phyloP scores from a whole-genome alignment of 2,797 vertebrate genomes.

The Pogoniulus pusillus region DNA sequence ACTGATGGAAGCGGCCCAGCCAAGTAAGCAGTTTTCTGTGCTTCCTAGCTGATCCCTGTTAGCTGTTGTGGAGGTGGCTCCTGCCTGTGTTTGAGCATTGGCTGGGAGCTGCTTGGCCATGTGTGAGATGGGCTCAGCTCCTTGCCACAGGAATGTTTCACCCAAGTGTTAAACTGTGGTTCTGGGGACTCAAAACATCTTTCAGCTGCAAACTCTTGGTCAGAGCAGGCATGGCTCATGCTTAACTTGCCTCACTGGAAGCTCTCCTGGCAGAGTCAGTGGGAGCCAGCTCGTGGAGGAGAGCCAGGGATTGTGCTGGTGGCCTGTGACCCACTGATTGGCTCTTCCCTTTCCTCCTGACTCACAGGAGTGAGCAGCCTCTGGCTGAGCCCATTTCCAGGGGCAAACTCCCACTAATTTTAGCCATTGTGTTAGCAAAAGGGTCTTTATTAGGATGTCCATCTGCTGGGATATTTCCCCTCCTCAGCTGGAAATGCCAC shows the following conservation, averaged over 20 bases:
- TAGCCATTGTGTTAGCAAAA: conserved; percentile 59
- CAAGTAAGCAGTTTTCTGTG: conserved; percentile 83
- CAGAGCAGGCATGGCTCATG: neutral
- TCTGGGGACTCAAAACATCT: neutral
- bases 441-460: conserved; percentile 73
- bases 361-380: neutral
- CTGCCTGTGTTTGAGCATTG: neutral
- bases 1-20: conserved; percentile 85
- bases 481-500: conserved; percentile 68
- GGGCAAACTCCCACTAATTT: conserved; percentile 69
- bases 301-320: neutral
- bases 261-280: neutral
- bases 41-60: neutral
- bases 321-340: fast-evolving
- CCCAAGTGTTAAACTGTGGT: neutral
- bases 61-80: fast-evolving
- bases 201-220: neutral
- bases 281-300: neutral
- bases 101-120: neutral
- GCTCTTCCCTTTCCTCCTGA: neutral
- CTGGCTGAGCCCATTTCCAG: neutral
- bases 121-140: neutral
- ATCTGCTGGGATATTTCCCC: conserved; percentile 75
- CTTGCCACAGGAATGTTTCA: neutral
- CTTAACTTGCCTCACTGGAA: neutral